Base-by-base conservation (phyloP, 2,888 invertebrate species). In the Maniola hyperantus region DNA sequence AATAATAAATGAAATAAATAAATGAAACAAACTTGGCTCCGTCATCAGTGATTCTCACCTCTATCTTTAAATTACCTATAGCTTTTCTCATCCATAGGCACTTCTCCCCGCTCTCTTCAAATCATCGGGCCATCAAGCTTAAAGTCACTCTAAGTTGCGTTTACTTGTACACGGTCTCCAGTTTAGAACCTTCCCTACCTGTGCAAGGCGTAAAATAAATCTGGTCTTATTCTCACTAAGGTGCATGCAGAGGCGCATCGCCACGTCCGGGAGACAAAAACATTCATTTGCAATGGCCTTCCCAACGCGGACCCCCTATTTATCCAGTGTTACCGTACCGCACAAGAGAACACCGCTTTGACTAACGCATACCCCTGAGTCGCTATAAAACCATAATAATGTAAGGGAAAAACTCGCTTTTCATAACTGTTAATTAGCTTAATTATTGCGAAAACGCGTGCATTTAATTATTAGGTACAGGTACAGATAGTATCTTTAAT, bases 281-380 rank as follows among this genome's bases (percentile, higher is more conserved):
- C 84, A 77, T 84, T 87, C 85, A 89, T 91, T 90, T 90, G 84
- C 89, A 87, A 88, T 85, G 85, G 82, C 79, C 79, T 83, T 81
- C 82, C 78, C 76, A 78, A 77, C 78, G 77, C 78, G 78, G 79
- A 79, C 81, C 76, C 78, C 75, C 83, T 87, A 85, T 88, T 88
- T 89, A 88, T 85, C 82, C 82, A 85, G 83, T 85, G 85, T 85
- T 86, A 84, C 81, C 79, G 79, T 81, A 78, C 82, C 77, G 86
- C 82, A 85, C 87, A 86, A 83, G 81, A 77, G 84, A 84, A 84
- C 79, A 82, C 83, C 75, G 80, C 83, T 86, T 86, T 85, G 83
- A 82, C 80, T 79, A 76, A 77, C 77, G 80, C 79, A 81, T 83
- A 81, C 77, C 79, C 77, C 79, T 70, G 71, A 76, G 72, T 74